Base-by-base conservation (phyloP, 2,113 vertebrate genomes). In the Ptilorrhoa leucosticta region DNA sequence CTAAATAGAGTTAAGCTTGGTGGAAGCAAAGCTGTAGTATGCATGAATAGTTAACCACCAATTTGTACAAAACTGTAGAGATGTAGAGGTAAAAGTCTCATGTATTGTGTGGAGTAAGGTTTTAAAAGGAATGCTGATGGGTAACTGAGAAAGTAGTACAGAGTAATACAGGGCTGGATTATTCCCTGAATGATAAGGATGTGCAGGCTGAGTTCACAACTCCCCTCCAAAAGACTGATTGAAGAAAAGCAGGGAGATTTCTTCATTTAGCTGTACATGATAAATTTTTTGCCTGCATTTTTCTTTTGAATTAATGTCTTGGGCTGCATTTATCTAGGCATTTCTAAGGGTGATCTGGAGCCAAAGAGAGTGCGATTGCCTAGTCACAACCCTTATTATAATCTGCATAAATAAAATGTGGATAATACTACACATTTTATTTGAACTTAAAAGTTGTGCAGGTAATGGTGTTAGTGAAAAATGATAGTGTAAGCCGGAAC, bases 21-120 rank as follows among this genome's bases (percentile, higher is more conserved):
- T 75, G 42, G 27, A 58, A 83, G 2, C 13, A 23, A 73, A 40
- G 15, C 5, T 78, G 27, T 31, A 60, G 6, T 1, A 2, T 44
- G 15, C 0, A 0, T 30, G 15, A 17, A 35, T 31, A 12, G 13
- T 33, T 56, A 47, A 8, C 12, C 57, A 23, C 19, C 23, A 19
- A 17, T 30, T 33, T 18, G 10, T 15, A 15, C 22, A 60, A 64
- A 54, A 26, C 6, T 30, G 26, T 30, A 54, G 42, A 70, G 26
- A 14, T 24, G 33, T 6, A 24, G 28, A 39, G 16, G 3, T 50
- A 31, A 54, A 50, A 65, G 15, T 31, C 27, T 51, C 5, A 2
- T 16, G 6, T 40, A 15, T n/a, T 79, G 3, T 48, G 58, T 65
- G 39, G 13, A 64, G 15, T 31, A 17, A 72, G 12, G 6, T 8